Base-by-base conservation (phyloP, 2,888 invertebrate genomes). In the Leistus spinibarbis region DNA sequence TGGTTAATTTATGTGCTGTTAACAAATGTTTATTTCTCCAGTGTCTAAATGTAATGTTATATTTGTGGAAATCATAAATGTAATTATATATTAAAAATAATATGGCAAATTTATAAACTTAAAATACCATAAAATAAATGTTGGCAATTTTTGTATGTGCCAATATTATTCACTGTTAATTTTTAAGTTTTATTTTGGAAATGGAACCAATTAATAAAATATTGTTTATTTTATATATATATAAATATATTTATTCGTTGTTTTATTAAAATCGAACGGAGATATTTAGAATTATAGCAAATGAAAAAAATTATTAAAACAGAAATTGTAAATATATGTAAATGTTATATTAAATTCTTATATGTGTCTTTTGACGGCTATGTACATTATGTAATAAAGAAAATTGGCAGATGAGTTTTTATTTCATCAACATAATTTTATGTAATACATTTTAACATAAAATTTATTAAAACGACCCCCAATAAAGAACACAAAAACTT, bases 291-390 rank as follows among this genome's bases (percentile, higher is more conserved):
- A 73, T 66, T 73, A 73, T 73, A 73, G 73, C 60, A 54, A 73
- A 67, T 40, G 40, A 40, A 40, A 40, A 10, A 13, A 40, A 40
- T 10, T 10, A 40, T 10, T 10, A 40, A 40, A 27, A 40, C 40
- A 40, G 40, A 73, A 60, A 60, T 40, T 73, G 73, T 73, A 73
- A 67, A 73, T 79, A 79, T 68, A 79, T 79, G 79, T 79, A 77
- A 77, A 79, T 78, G 79, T 78, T 73, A 79, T 77, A 78, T 67
- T 76, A 77, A 78, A 78, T 77, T 79, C 79, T 80, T 80, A 79
- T 80, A 78, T 79, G 79, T 79, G 79, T 80, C 79, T 79, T 77
- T 79, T 79, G 80, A 80, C 78, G 77, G 77, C 77, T 76, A 78
- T 77, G 77, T 77, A 79, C 77, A 78, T 78, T 76, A 78, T 78